Base-by-base conservation (phyloP, 1,140 invertebrate genomes). In the Ooceraea biroi region DNA sequence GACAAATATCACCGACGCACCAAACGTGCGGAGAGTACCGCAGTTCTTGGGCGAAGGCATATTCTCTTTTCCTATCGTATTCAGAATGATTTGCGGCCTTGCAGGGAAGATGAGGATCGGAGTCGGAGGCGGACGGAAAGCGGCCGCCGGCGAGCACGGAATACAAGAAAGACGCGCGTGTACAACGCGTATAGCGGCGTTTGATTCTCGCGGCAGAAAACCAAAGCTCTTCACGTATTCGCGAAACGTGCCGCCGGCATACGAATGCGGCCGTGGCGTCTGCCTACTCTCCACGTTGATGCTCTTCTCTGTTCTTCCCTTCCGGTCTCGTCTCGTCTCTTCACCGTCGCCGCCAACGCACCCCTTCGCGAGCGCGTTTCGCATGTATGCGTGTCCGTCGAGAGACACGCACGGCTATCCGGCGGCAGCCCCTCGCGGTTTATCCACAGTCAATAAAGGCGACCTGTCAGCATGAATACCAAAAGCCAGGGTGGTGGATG, bases 401-500 rank as follows among this genome's bases (percentile, higher is more conserved):
- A 71, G 77, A 86, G n/a, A n/a, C 76, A 84, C 84, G 85, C 83
- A 78, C 72, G 68, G 63, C 80, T 60, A 83, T 74, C 72, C 82
- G 80, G 36, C 87, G 69, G 76, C 74, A 77, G 74, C 52, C 65
- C 63, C 76, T 72, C 76, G 65, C 83, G 86, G 91, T 91, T 90
- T 92, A 93, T 91, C 88, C 90, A 90, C 88, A 92, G 92, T 92
- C 92, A 93, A 93, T 93, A 92, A 92, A 92, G 91, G 85, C 89
- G 89, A 90, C 85, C 89, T 92, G 92, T 93, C 92, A 91, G 91
- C 92, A 89, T 90, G 92, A 92, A 92, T 93, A 92, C 90, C 91
- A 91, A 93, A 86, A 90, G 77, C 90, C 83, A 71, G 83, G 36
- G 50, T 61, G 66, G 71, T 78, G 50, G 44, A n/a, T n/a, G n/a